A percentile compares a stretch with the other conserved stretches of the same genome.
Evolutionary conservation across 2,888 invertebrate species (phyloP).

Genomic region (Clivina fossor): DNA sequence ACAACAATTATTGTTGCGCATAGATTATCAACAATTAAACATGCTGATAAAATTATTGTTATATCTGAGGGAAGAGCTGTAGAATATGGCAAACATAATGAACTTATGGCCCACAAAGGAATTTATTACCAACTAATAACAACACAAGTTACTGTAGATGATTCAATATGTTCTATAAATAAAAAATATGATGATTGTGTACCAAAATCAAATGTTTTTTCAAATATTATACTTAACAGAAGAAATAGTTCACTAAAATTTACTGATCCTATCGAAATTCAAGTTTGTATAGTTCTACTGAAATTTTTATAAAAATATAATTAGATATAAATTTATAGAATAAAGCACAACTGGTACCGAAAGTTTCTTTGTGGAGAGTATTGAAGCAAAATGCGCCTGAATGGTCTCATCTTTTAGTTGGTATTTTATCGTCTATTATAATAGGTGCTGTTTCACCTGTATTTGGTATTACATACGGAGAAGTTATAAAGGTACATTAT

Average conservation of each 20-base stretch:
- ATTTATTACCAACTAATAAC: slow-evolving; percentile 73
- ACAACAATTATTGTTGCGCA: slow-evolving; percentile 82
- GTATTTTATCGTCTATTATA: slow-evolving; percentile 62
- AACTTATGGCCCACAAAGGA: slow-evolving; percentile 65
- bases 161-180: slow-evolving; percentile 45
- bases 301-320: not conserved
- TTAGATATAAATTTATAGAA: slow-evolving; percentile 21
- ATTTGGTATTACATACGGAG: slow-evolving; percentile 72
- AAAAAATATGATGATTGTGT: too few relatives aligned
- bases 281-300: not conserved
- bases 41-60: slow-evolving; percentile 73
- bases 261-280: too few relatives aligned
- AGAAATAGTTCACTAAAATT: too few relatives aligned
- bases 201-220: too few relatives aligned
- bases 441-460: slow-evolving; percentile 75
- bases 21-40: slow-evolving; percentile 71
- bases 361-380: slow-evolving; percentile 56
- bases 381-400: slow-evolving; percentile 66
- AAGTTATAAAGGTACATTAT: slow-evolving; percentile 68
- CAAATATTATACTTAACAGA: too few relatives aligned
- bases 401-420: slow-evolving; percentile 65
- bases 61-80: slow-evolving; percentile 68
- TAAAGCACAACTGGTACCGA: not conserved
- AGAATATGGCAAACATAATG: slow-evolving; percentile 70
- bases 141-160: slow-evolving; percentile 55